Evolutionary conservation across 2,113 vertebrate species (phyloP), one percentile per base, ranked within the genome.

Genomic region (Ptilorrhoa leucosticta): DNA sequence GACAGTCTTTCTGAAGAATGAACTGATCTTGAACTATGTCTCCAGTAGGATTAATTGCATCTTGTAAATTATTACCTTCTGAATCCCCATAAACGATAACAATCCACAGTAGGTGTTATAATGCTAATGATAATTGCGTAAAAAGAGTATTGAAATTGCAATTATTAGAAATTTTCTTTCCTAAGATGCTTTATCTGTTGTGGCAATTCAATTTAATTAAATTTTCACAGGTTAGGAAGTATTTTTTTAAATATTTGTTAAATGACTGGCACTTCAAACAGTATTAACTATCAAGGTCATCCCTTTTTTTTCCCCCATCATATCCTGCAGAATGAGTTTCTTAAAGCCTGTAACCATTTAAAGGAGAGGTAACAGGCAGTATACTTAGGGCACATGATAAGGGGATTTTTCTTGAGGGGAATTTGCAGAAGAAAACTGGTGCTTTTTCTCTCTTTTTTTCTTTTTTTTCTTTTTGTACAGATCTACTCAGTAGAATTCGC

Each of bases 401-500:
- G 7, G 3, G 16, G 8, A 23, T 53, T 86, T 69, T 53, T 80
- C 17, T 63, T 37, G 8, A 8, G 14, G 2, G 22, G 12, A 86
- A 81, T 58, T 54, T 58, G 39, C 23, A 39, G n/a, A 69, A 72
- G 18, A 47, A 68, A 76, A 42, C 17, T 30, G 31, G 3, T 8
- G 10, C 0, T 6, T 7, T 54, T 20, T 24, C 28, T 9, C 3
- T 0, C 8, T 31, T 27, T 27, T 10, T 5, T 22, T 31, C 6
- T n/a, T 3, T 19, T 30, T 14, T 22, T 26, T 35, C 7, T 19
- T 22, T 10, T 50, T n/a, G 6, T 6, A 13, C 10, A 17, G 22
- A 26, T 23, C 3, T 27, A 3, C 13, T 58, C 13, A 22, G 9
- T 68, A 21, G 19, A 82, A 64, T 66, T 84, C 72, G 13, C 33